Evolutionary conservation across 2,888 invertebrate species (phyloP), one percentile per base, ranked within the genome.

Genomic region (Drosophila colorata): DNA sequence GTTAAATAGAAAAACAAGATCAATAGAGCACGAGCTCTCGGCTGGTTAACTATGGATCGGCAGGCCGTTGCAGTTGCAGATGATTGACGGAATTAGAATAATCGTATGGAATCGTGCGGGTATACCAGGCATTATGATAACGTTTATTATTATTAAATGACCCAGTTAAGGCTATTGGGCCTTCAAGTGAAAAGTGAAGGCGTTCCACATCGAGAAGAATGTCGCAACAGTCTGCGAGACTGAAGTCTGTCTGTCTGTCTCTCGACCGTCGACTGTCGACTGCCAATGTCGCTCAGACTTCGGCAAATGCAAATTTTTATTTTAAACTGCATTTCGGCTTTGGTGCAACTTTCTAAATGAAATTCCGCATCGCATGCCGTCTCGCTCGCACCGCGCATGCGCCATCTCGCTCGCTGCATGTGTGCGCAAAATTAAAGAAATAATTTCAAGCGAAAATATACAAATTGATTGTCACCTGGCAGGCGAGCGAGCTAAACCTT

Each of bases 71-170:
- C 90, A 83, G 70, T 82, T 80, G 63, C 69, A 64, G 66, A 80
- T 90, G 90, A 89, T 86, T 89, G 90, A 90, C 89, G 75, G 90
- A 90, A 87, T 89, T 89, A 88, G 90, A 89, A 89, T 89, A 63
- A 63, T 67, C 68, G 55, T 28, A 86, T 80, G 81, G 80, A 87
- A 83, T 85, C 85, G 84, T 87, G 76, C 75, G 70, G 68, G 66
- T 49, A 52, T 11, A n/a, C 18, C 11, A 18, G 37, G 37, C 28
- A 41, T 33, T 8, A 55, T 40, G 41, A 46, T 46, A 25, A 55
- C 49, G 38, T 55, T 53, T 72, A 74, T 88, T 38, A 55, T 88
- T 90, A 87, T 90, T 90, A 90, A 89, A 90, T 88, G 90, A 90
- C 88, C 88, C 76, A 88, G 74, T 88, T 90, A 81, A 69, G 74